These are phyloP conservation scores for Pelodytes ibericus DNA, from an alignment of 2,797 vertebrate species.

Conservation along the genomic window DNA sequence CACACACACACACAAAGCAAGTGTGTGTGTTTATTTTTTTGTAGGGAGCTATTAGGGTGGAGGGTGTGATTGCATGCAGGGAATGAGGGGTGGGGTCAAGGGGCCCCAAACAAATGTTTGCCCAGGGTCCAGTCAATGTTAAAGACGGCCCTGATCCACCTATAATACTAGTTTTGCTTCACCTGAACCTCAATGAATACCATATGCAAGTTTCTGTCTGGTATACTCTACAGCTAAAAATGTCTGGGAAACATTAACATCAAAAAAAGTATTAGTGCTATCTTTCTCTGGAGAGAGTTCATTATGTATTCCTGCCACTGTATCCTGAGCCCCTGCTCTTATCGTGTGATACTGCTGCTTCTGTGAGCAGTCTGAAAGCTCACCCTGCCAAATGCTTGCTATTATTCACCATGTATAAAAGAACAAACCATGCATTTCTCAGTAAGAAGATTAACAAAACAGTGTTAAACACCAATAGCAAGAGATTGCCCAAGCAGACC, in stretches of 20 bases:
- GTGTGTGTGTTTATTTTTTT: no score
- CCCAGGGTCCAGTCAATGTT: no score
- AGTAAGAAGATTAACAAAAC: conserved; percentile 42
- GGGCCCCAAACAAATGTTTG: no score
- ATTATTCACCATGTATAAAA: conserved; percentile 37
- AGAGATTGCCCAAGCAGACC: conserved; percentile 7
- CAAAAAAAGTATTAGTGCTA: not conserved
- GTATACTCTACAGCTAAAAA: not conserved
- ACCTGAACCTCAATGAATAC: no score
- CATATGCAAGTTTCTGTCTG: no score
- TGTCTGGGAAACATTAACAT: not conserved
- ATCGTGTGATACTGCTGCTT: conserved; percentile 21
- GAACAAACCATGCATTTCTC: conserved; percentile 24
- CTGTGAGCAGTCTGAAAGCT: conserved; percentile 11
- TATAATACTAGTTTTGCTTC: no score
- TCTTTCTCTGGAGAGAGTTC: not conserved
- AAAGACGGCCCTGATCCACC: no score
- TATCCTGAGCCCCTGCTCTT: conserved; percentile 5
- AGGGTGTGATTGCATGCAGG: no score
- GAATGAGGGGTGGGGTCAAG: no score
- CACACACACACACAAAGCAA: no score
- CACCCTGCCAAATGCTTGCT: conserved; percentile 39
- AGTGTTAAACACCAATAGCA: conserved; percentile 24
- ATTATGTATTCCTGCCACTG: conserved; percentile 6
- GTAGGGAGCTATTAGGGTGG: no score